These are phyloP conservation scores for Marmota flaviventris DNA, from an alignment of 2,113 vertebrate species.

Conservation along the genomic window DNA sequence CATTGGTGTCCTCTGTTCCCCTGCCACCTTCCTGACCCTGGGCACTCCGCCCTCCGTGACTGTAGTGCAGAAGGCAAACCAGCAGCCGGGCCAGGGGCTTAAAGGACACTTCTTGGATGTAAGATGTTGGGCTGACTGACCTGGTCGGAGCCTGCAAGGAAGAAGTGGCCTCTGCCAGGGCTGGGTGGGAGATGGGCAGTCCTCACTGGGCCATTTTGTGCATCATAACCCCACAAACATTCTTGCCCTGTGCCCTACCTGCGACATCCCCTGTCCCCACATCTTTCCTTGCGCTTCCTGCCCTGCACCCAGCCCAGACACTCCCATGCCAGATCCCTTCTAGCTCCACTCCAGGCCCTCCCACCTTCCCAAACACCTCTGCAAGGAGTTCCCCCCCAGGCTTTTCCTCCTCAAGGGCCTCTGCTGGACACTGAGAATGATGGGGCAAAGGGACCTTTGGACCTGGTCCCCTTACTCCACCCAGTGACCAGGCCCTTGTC, in stretches of 20 bases:
- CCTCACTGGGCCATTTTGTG: not conserved
- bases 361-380: not conserved
- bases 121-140: too few relatives aligned
- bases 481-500: not conserved
- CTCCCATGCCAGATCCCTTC: not conserved
- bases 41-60: not conserved
- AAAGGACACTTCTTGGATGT: not conserved
- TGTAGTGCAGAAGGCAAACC: not conserved
- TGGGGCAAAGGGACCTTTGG: not conserved
- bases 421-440: slow-evolving; percentile 42
- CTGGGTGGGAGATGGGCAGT: not conserved
- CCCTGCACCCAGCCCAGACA: not conserved
- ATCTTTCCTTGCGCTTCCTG: not conserved
- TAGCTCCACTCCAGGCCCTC: not conserved
- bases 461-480: not conserved
- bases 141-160: not conserved
- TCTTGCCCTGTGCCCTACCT: not conserved
- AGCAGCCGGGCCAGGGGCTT: not conserved
- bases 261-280: not conserved
- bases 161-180: not conserved
- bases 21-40: not conserved
- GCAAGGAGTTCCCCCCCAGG: not conserved
- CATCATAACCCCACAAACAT: not conserved
- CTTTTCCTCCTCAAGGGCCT: not conserved
- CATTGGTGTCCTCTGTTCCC: accelerated